Evolutionary conservation across 2,888 invertebrate genomes (phyloP), one percentile per base, ranked within the genome.

Genomic region (Griposia aprilina): DNA sequence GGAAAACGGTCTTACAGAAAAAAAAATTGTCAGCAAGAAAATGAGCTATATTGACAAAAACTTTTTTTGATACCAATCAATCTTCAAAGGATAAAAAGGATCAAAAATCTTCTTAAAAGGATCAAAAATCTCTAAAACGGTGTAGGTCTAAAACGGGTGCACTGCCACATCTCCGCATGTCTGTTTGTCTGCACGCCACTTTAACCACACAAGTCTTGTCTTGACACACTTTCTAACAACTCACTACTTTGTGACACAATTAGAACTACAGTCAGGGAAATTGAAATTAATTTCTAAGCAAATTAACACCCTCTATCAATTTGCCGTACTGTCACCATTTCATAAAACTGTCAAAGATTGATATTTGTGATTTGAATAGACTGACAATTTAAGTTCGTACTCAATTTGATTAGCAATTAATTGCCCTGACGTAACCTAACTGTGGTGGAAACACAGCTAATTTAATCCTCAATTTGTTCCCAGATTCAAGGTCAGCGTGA

Each of bases 401-500:
- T 48, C 26, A 66, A 45, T n/a, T 65, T 45, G 20, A 3, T 26
- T 26, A 48, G 0, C 20, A 13, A 20, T 45, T n/a, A 26, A 45
- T n/a, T 48, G n/a, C 48, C 48, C 67, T 67, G 8, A 67, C 1
- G 20, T 66, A 30, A 50, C 5, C 4, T 48, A 67, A 5, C 26
- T 30, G 48, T 13, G 7, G 11, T 36, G 26, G 23, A 3, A 70
- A 36, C 48, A 15, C 15, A 2, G 2, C 59, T 77, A 2, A 66
- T 66, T 57, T 36, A 10, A 36, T 30, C 13, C 23, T 60, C 1
- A 26, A 73, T 63, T 80, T 86, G 82, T 85, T 80, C 68, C 1
- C 93, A 96, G 96, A 88, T 94, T 95, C 87, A 96, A 95, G 91
- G 91, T 96, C 90, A 93, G 93, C 71, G 92, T 95, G 78, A 94